Evolutionary conservation across 2,888 invertebrate genomes (phyloP), one percentile per base, ranked within the genome.

Genomic region (Drosophila pseudotakahashii): DNA sequence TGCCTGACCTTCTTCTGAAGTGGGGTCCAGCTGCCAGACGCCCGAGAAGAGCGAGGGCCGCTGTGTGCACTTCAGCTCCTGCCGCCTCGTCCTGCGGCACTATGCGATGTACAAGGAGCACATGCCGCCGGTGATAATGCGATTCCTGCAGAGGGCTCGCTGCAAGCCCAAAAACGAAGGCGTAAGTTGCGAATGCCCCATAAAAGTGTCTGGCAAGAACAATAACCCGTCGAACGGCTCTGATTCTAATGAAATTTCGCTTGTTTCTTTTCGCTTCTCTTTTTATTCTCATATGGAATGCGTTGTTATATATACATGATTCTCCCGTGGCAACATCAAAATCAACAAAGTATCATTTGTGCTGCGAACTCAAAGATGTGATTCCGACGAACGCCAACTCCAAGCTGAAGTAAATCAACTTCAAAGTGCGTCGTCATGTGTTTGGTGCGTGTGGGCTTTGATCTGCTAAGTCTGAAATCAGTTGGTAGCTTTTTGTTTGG

Each of bases 71-170:
- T 83, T 83, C 45, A 80, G 82, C 66, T 47, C 50, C 53, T 83
- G 82, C 64, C 86, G 83, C 14, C 79, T 77, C 55, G 82, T 83
- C 47, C 64, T 83, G 69, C 75, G 77, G 39, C 85, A 83, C 50
- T 83, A 83, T 53, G 80, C 82, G 42, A 85, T 85, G 85, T 82
- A 85, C 66, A 83, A 83, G 82, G 82, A 83, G 63, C 82, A 83
- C 42, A 83, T 83, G 82, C 82, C 82, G 51, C 85, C 80, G 26
- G 42, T 32, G 60, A 76, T 83, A 82, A 83, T 83, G 82, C 82
- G 82, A 68, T 83, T 85, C 58, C 68, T 83, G 77, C 82, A 83
- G 55, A 73, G 85, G 60, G 75, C 85, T 26, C 80, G 82, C 61
- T 83, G 82, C 82, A 75, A 78, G 71, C 82, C 85, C 52, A 83